phyloP scores from a whole-genome alignment of 2,797 vertebrate genomes.

The Urosaurus nigricauda region DNA sequence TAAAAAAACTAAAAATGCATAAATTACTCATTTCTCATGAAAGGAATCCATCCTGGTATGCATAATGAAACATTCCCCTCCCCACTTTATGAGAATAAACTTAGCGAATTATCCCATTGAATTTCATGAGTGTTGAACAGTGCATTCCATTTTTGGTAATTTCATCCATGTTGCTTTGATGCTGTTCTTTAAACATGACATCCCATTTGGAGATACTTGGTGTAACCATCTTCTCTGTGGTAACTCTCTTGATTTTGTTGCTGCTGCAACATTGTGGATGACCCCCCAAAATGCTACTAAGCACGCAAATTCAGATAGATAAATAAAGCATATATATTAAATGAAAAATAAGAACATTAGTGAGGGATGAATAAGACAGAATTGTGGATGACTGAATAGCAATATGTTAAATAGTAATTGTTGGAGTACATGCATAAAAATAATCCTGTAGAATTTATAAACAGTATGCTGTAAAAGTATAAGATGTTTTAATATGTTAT shows the following conservation, averaged over 20 bases:
- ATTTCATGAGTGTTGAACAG: neutral
- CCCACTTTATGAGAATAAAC: conserved; percentile 30
- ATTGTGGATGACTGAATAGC: no score
- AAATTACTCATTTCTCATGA: conserved; percentile 61
- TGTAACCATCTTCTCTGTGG: neutral
- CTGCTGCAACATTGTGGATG: neutral
- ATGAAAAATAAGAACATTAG: no score
- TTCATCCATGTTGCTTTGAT: neutral
- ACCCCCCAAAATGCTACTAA: no score
- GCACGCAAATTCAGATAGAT: no score
- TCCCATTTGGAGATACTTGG: neutral
- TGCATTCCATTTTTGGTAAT: neutral
- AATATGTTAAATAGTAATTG: no score
- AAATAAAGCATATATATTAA: no score
- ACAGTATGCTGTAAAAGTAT: no score
- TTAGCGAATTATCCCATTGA: neutral
- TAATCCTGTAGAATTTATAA: no score
- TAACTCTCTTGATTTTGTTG: neutral
- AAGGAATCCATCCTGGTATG: conserved; percentile 60
- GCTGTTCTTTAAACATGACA: neutral
- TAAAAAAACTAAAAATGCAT: conserved; percentile 52
- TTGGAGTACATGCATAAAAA: no score
- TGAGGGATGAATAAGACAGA: no score
- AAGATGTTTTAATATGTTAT: no score
- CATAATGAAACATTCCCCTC: conserved; percentile 9